Conservation (phyloP, 2,797 vertebrate species). For the Cercopithecus petaurista region DNA sequence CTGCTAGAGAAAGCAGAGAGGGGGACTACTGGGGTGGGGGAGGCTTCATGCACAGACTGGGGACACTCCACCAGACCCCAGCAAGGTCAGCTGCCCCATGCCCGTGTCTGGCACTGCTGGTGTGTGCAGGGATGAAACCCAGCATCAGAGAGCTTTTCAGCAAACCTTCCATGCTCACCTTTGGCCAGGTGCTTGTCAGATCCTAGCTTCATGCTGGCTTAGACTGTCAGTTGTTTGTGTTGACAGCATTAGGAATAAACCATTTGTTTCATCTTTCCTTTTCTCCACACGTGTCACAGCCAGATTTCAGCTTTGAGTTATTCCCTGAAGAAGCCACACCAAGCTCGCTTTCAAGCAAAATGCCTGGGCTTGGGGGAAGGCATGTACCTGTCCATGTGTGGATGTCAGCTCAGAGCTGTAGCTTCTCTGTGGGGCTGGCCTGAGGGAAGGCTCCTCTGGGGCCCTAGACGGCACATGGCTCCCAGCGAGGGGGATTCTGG, state of each 20-base stretch:
- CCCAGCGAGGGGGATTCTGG: not conserved
- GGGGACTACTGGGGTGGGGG: rapidly evolving
- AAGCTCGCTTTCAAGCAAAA: not conserved
- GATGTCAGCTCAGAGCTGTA: not conserved
- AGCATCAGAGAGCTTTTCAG: not conserved
- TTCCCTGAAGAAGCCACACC: not conserved
- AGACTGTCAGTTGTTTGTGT: not conserved
- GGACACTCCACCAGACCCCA: not conserved
- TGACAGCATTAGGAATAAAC: not conserved
- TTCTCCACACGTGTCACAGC: not conserved
- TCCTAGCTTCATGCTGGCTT: not conserved
- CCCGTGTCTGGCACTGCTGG: rapidly evolving
- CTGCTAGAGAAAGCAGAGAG: not conserved
- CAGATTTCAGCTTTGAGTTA: not conserved
- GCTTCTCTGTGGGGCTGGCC: not conserved
- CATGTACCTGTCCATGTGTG: not conserved
- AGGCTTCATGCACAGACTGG: not conserved
- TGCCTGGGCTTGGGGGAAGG: not conserved
- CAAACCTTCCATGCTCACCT: not conserved
- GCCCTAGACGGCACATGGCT: not conserved
- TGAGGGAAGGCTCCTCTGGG: not conserved
- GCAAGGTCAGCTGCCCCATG: not conserved
- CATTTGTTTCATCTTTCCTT: not conserved
- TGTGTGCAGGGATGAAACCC: not conserved
- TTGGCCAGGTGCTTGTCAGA: not conserved